Evolutionary conservation across 30 jellyfish, hydroid and myxozoan species (phyloP), one percentile per base, ranked within the genome.

Genomic region (Turritopsis dohrnii): DNA sequence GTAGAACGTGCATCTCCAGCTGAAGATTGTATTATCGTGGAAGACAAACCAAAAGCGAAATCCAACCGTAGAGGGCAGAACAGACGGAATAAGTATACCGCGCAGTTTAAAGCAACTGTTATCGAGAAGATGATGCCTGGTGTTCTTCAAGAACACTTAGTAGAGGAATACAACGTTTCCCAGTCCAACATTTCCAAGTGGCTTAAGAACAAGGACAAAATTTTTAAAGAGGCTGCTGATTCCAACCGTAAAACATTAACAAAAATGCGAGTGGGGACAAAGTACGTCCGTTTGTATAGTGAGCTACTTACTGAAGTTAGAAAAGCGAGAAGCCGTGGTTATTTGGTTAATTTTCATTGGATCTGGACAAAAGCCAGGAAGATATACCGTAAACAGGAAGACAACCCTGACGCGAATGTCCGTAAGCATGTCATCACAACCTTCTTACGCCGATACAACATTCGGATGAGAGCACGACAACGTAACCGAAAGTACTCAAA

Each of bases 381-480:
- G 72, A 54, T 54, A 54, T 54, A 54, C 72, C 72, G 72, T 54
- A 54, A 54, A 54, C 72, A 54, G 72, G 72, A 54, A 54, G 72
- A 54, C 18, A 54, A 54, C 72, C 72, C 72, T 54, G 72, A 54
- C 72, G 72, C 72, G 72, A 54, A 54, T 54, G 72, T 54, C 72
- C 72, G 72, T 54, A 54, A 54, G 72, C 72, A 54, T 54, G 72
- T 54, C 72, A 54, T 54, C 21, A 54, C 72, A 54, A 54, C 72
- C 72, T 54, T 54, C 72, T 54, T 54, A 54, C 72, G 72, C 72
- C 72, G 72, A 54, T 54, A 54, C 72, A 54, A 54, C 72, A 54
- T 54, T 16, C 75, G 89, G 65, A 29, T 72, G 84, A 29, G 93
- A 1, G 21, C 75, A n/a, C n/a, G n/a, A n/a, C n/a, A n/a, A n/a